phyloP scores from a whole-genome alignment of 2,113 vertebrate genomes.

The Danionella cerebrum region DNA sequence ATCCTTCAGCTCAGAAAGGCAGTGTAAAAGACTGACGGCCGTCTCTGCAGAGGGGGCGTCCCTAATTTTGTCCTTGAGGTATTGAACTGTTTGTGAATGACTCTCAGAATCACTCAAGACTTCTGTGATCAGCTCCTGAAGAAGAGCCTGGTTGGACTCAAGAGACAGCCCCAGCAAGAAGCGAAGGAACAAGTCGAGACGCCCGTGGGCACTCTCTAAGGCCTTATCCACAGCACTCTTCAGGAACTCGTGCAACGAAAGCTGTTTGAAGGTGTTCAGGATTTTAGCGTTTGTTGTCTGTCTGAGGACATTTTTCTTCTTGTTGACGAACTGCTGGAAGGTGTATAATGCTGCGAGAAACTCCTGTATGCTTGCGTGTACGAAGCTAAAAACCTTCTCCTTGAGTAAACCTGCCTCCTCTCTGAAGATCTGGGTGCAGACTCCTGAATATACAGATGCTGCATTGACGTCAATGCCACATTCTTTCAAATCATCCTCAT shows the following conservation, averaged over 20 bases:
- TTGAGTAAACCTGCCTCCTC: background rate
- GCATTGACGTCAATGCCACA: background rate
- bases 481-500: constrained; percentile 8
- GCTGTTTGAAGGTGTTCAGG: too few species aligned
- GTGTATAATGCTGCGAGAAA: constrained; percentile 14
- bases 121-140: background rate
- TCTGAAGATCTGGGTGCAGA: constrained; percentile 13
- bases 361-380: constrained; percentile 25
- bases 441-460: constrained; percentile 1
- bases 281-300: too few species aligned
- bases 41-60: constrained; percentile 13
- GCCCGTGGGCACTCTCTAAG: constrained; percentile 16
- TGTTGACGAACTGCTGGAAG: background rate
- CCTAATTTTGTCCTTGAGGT: constrained; percentile 12
- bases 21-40: constrained; percentile 30
- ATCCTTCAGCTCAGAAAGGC: constrained; percentile 21
- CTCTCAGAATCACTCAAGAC: background rate
- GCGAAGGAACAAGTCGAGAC: constrained; percentile 1
- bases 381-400: constrained; percentile 21
- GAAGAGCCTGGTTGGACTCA: constrained; percentile 9
- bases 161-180: constrained; percentile 22
- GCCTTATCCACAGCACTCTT: constrained; percentile 16
- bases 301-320: background rate
- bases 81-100: background rate
- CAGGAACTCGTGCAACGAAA: too few species aligned